Percentiles rank a stretch among this genome's conserved stretches.
phyloP scores from a whole-genome alignment of 1,140 invertebrate genomes.

The Cotesia vestalis region DNA sequence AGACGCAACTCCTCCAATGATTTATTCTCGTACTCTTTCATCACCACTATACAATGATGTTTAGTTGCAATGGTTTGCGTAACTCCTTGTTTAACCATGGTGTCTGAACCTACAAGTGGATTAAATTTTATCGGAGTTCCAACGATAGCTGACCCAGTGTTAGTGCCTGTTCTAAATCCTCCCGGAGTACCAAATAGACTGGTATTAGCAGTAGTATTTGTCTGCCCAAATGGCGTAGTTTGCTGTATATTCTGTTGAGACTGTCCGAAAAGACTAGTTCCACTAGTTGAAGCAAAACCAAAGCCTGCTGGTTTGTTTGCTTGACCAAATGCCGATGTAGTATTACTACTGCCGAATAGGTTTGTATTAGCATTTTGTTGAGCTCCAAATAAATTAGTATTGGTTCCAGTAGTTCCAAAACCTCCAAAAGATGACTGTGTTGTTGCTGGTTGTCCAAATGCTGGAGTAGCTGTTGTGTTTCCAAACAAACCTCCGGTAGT shows the following conservation, averaged over 20 bases:
- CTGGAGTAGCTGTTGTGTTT: constrained; percentile 55
- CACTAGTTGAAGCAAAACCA: constrained; percentile 66
- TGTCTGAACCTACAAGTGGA: constrained; percentile 87
- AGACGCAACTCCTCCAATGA: constrained; percentile 91
- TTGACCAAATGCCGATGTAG: constrained; percentile 71
- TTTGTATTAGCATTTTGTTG: constrained; percentile 62
- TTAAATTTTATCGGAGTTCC: constrained; percentile 88
- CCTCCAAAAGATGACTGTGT: constrained; percentile 62
- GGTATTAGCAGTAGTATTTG: constrained; percentile 64
- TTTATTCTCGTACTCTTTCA: constrained; percentile 97
- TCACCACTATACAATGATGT: constrained; percentile 95
- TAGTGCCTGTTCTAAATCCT: constrained; percentile 67
- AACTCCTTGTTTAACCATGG: constrained; percentile 87
- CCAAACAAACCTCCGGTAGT: constrained; percentile 64
- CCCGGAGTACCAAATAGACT: constrained; percentile 70
- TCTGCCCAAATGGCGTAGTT: constrained; percentile 71
- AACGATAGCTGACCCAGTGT: constrained; percentile 56
- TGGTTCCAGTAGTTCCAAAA: constrained; percentile 57
- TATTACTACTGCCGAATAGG: constrained; percentile 61
- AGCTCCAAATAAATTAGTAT: constrained; percentile 58
- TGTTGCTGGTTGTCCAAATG: constrained; percentile 65
- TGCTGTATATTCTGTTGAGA: constrained; percentile 60
- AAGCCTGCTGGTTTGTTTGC: constrained; percentile 69
- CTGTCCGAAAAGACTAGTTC: constrained; percentile 69
- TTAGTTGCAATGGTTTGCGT: constrained; percentile 86